Evolutionary conservation across 92 coral and sea anemone genomes (phyloP).

Genomic region (Zoanthus gigantus): DNA sequence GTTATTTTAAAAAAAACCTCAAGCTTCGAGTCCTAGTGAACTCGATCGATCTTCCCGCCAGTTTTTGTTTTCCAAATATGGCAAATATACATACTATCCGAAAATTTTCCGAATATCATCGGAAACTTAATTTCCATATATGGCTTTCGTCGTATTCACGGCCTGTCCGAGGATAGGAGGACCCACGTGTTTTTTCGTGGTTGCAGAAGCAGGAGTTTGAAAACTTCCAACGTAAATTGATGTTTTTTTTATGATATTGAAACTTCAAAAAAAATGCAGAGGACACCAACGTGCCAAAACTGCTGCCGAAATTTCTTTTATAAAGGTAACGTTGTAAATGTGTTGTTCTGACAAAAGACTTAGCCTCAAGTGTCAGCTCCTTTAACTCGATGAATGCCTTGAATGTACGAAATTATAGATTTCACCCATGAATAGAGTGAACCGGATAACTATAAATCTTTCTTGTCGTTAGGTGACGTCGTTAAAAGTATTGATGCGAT

Average conservation of each 20-base stretch:
- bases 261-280: slow-evolving; percentile 70
- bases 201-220: not conserved
- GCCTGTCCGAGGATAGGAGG: not conserved
- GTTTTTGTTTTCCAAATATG: slow-evolving; percentile 57
- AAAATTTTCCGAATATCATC: not conserved
- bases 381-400: no score
- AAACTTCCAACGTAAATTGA: not conserved
- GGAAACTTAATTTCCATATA: slow-evolving; percentile 50
- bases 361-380: no score
- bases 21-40: slow-evolving; percentile 8
- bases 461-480: no score
- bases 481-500: no score
- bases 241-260: not conserved
- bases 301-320: slow-evolving; percentile 90
- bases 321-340: slow-evolving; percentile 69
- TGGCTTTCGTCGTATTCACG: slow-evolving; percentile 51
- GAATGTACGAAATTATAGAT: no score
- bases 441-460: no score
- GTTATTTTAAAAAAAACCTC: not conserved
- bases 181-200: not conserved
- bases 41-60: slow-evolving; percentile 83
- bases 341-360: not conserved
- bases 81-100: not conserved
- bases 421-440: no score
- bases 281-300: slow-evolving; percentile 89